phyloP scores from a whole-genome alignment of 2,797 vertebrate genomes.

The Micropoecilia bifurca region DNA sequence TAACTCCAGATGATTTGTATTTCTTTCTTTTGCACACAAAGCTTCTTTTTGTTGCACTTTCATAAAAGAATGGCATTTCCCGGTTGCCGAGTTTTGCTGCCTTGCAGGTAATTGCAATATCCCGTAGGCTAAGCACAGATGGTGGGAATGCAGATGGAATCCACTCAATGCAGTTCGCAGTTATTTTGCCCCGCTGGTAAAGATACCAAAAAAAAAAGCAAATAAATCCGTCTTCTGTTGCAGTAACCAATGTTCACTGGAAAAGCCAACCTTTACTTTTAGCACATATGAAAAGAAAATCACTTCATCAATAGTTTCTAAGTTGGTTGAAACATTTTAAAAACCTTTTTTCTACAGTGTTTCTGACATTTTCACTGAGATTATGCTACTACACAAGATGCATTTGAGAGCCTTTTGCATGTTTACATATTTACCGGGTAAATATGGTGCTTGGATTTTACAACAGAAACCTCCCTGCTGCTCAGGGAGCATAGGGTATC shows the following conservation, averaged over 20 bases:
- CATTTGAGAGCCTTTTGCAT: not conserved
- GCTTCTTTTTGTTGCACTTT: conserved; percentile 19
- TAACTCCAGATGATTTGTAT: conserved; percentile 1
- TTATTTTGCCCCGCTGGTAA: not conserved
- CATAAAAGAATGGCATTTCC: conserved; percentile 54
- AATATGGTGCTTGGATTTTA: conserved; percentile 10
- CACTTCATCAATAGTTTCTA: not conserved
- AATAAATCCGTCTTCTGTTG: not conserved
- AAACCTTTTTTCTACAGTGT: not conserved
- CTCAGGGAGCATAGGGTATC: not conserved
- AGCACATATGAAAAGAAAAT: not conserved
- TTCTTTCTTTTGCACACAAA: not conserved
- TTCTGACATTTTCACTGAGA: not conserved
- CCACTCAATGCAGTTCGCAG: not conserved
- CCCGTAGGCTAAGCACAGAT: conserved; percentile 12
- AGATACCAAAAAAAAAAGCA: not conserved
- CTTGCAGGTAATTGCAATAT: conserved; percentile 45
- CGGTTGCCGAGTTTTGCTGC: conserved; percentile 11
- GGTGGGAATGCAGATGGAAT: conserved; percentile 8
- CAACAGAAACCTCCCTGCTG: not conserved
- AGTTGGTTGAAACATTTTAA: too few relatives aligned
- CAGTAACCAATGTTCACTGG: not conserved
- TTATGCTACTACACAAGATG: not conserved
- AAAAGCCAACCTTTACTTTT: not conserved
- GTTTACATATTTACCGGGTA: not conserved